phyloP scores from a whole-genome alignment of 2,797 vertebrate species.

The Spinibarbus caldwelli region DNA sequence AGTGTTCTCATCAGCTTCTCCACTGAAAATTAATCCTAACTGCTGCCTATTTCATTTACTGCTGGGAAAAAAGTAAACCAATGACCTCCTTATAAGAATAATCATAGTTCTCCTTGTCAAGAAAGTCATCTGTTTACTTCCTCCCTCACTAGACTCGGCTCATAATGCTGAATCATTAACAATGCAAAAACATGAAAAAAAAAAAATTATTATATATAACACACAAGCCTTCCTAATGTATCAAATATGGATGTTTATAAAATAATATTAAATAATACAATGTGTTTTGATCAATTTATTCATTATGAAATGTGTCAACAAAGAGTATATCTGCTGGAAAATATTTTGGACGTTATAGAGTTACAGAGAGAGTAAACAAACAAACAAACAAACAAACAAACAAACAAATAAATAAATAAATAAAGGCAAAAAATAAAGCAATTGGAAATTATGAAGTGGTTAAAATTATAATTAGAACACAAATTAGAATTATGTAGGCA shows the following conservation, averaged over 20 bases:
- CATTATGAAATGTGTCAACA: neutral
- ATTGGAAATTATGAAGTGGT: neutral
- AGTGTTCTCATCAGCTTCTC: neutral
- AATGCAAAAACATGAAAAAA: neutral
- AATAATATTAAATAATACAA: neutral
- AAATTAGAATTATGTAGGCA: neutral
- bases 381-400: too few relatives aligned
- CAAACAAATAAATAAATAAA: neutral
- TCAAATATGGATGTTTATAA: neutral
- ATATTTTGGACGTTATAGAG: neutral
- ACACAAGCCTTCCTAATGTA: too few relatives aligned
- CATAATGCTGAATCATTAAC: neutral
- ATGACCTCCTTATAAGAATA: neutral
- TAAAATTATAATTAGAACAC: neutral
- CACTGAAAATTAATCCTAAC: neutral
- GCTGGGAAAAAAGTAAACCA: neutral
- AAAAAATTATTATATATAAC: neutral
- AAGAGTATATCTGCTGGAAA: neutral
- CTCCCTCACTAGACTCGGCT: neutral
- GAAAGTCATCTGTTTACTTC: slow-evolving; percentile 6
- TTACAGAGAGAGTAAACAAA: neutral
- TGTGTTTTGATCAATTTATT: neutral
- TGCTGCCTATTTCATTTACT: neutral
- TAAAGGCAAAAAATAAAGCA: neutral
- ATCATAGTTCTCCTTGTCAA: neutral